Conservation (phyloP, 2,113 vertebrate species). For the Bambusicola thoracicus region DNA sequence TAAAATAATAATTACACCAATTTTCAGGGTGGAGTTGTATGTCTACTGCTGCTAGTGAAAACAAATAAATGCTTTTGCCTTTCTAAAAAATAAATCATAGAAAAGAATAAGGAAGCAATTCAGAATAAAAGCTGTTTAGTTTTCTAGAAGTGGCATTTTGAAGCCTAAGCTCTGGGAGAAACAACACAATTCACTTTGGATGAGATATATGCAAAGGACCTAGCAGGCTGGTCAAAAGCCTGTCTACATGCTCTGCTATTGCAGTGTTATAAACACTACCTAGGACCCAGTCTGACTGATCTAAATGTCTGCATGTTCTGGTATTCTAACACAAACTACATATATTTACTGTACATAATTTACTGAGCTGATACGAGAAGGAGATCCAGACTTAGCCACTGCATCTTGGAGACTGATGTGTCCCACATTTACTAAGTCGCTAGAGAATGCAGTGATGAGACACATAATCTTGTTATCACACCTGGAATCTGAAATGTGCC, state of each 20-base stretch:
- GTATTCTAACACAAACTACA: not conserved
- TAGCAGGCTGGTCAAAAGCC: not conserved
- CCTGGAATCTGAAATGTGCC: not conserved
- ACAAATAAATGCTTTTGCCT: not conserved
- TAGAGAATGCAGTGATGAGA: not conserved
- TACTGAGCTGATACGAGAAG: not conserved
- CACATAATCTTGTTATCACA: accelerated
- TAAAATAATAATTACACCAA: not conserved
- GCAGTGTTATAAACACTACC: not conserved
- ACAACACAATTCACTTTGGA: not conserved
- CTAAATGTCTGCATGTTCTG: not conserved
- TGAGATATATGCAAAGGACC: not conserved
- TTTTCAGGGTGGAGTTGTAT: not conserved
- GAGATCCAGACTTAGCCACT: not conserved
- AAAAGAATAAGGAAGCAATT: not conserved
- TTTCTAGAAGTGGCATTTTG: not conserved
- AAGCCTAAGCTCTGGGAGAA: not conserved
- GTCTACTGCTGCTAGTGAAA: not conserved
- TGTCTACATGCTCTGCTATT: not conserved
- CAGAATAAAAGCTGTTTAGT: not conserved
- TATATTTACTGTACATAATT: not conserved
- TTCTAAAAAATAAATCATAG: not conserved
- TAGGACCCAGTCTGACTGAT: not conserved
- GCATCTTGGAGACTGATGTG: not conserved
- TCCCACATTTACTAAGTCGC: not conserved